Percentiles rank a stretch among this genome's conserved stretches.
Conservation (phyloP, 2,888 invertebrate species). For the Dolomedes plantarius region DNA sequence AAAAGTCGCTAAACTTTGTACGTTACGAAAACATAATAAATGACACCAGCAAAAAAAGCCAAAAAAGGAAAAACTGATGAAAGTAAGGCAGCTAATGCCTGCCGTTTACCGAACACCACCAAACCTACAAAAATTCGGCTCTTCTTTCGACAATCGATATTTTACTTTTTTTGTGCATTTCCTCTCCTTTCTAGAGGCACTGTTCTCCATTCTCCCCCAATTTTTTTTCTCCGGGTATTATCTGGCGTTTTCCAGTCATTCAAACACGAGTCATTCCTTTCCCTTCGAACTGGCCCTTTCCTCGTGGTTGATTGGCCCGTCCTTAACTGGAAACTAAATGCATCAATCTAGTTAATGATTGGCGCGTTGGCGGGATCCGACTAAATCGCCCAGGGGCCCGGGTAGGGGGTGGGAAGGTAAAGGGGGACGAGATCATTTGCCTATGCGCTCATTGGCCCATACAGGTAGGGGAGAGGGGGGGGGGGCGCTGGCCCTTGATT, state of each 20-base stretch:
- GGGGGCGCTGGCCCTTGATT: slow-evolving; percentile 63
- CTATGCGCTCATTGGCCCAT: slow-evolving; percentile 65
- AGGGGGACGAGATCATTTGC: slow-evolving; percentile 55
- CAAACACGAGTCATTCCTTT: slow-evolving; percentile 37
- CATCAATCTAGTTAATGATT: slow-evolving; percentile 70
- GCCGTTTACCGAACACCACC: not conserved
- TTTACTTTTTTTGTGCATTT: too few relatives aligned
- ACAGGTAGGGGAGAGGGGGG: slow-evolving; percentile 20
- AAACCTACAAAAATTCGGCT: not conserved
- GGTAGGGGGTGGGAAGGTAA: slow-evolving; percentile 15
- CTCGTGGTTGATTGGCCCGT: slow-evolving; percentile 57
- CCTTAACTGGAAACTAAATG: slow-evolving; percentile 67
- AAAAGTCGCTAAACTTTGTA: too few relatives aligned
- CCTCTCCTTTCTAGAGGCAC: not conserved
- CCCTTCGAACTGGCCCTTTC: slow-evolving; percentile 32
- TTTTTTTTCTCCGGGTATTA: not conserved
- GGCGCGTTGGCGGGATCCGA: slow-evolving; percentile 64
- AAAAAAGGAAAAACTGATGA: not conserved
- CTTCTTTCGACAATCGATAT: not conserved
- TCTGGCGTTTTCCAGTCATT: slow-evolving; percentile 10
- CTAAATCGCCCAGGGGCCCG: slow-evolving; percentile 58
- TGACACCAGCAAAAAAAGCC: not conserved
- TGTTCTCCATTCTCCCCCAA: slow-evolving; percentile 1
- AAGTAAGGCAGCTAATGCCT: not conserved
- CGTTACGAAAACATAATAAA: not conserved